These are phyloP conservation scores for Ephialtes manifestator DNA, from an alignment of 2,888 invertebrate species.

Conservation along the genomic window DNA sequence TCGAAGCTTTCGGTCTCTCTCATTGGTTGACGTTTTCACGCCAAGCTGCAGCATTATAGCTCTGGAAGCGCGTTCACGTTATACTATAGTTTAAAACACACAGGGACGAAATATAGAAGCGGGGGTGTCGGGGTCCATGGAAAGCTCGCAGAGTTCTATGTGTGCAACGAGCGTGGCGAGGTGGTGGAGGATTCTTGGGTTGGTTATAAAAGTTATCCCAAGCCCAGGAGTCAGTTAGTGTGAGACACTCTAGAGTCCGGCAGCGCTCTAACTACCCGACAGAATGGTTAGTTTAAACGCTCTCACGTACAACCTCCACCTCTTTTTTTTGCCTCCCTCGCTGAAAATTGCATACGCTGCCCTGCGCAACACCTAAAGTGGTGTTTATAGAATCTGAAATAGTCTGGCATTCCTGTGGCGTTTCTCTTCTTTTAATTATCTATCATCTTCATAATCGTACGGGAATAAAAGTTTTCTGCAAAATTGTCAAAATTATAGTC, in stretches of 20 bases:
- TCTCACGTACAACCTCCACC: conserved; percentile 21
- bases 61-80: conserved; percentile 57
- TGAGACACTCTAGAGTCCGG: conserved; percentile 71
- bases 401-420: conserved; percentile 33
- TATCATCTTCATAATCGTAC: background rate
- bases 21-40: conserved; percentile 77
- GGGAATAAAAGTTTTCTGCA: background rate
- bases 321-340: background rate
- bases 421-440: conserved; percentile 23
- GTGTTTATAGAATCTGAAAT: conserved; percentile 19
- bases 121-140: conserved; percentile 32
- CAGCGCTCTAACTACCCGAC: conserved; percentile 61
- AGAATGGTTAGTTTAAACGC: conserved; percentile 68
- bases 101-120: conserved; percentile 29
- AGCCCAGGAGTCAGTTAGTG: conserved; percentile 77
- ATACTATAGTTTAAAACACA: conserved; percentile 56
- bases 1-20: conserved; percentile 55
- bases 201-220: conserved; percentile 83
- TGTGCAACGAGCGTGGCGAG: conserved; percentile 60
- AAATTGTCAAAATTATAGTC: conserved; percentile 3
- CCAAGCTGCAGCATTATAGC: conserved; percentile 81
- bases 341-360: conserved; percentile 11
- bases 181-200: conserved; percentile 73
- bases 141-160: conserved; percentile 25
- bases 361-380: conserved; percentile 9